Conservation (phyloP, 2,797 vertebrate genomes). For the Macroramphosus scolopax region DNA sequence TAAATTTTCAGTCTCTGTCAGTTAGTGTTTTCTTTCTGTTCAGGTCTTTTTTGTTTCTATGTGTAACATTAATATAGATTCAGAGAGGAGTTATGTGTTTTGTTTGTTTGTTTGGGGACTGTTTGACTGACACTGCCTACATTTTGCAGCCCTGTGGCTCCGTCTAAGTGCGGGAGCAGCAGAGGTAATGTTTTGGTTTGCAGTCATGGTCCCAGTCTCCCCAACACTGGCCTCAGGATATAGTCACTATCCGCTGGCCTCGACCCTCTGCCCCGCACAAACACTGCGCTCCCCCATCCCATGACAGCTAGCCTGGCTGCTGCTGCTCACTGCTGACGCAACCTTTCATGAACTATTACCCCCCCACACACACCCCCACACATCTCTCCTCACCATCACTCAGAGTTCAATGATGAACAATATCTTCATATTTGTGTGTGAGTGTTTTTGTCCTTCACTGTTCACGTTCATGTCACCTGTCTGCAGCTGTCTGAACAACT, state of each 20-base stretch:
- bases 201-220: conserved; percentile 59
- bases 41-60: conserved; percentile 46
- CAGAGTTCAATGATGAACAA: neutral
- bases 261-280: neutral
- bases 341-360: conserved; percentile 46
- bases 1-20: no score
- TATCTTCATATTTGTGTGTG: conserved; percentile 19
- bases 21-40: conserved; percentile 44
- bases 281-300: conserved; percentile 10
- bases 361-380: neutral
- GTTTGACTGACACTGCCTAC: conserved; percentile 69
- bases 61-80: conserved; percentile 33
- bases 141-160: conserved; percentile 77
- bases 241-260: conserved; percentile 62
- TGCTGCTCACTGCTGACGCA: conserved; percentile 70
- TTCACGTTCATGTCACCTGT: neutral
- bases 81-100: conserved; percentile 15
- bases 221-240: conserved; percentile 61
- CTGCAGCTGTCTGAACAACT: neutral
- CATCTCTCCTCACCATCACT: conserved; percentile 32
- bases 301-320: conserved; percentile 71
- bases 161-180: conserved; percentile 72
- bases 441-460: conserved; percentile 1
- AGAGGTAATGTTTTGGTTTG: conserved; percentile 75
- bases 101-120: conserved; percentile 47